These are phyloP conservation scores for Phyllotreta cruciferae DNA, from an alignment of 2,888 invertebrate genomes.

Conservation along the genomic window DNA sequence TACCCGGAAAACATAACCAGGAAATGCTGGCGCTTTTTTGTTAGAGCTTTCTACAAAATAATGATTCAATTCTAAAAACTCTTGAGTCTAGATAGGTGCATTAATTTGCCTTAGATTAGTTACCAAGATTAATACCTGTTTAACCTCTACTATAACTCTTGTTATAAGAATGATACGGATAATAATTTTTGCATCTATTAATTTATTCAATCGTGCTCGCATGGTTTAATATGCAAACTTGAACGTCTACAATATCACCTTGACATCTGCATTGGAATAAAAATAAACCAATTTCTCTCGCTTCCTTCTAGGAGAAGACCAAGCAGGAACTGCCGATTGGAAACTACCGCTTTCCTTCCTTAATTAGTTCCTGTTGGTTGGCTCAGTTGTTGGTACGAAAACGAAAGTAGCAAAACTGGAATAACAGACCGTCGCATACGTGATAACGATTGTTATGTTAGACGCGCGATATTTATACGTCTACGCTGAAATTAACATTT, in stretches of 20 bases:
- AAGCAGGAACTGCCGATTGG: slow-evolving; percentile 27
- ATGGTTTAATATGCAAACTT: too few species aligned
- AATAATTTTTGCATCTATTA: too few species aligned
- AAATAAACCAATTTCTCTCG: slow-evolving; percentile 15
- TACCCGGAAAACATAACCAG: too few species aligned
- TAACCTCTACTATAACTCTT: too few species aligned
- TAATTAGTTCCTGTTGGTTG: slow-evolving; percentile 27
- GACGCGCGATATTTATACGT: slow-evolving; percentile 2
- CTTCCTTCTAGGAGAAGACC: slow-evolving; percentile 23
- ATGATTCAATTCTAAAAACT: too few species aligned
- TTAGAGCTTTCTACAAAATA: too few species aligned
- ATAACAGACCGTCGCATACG: slow-evolving; percentile 11
- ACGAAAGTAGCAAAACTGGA: slow-evolving; percentile 22
- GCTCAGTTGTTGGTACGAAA: slow-evolving; percentile 4
- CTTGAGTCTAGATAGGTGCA: too few species aligned
- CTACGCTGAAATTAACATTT: slow-evolving; percentile 6
- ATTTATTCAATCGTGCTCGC: too few species aligned
- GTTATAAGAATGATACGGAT: too few species aligned
- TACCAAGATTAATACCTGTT: too few species aligned
- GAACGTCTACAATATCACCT: slow-evolving; percentile 13
- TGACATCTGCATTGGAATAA: slow-evolving; percentile 28
- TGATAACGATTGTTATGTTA: slow-evolving; percentile 14
- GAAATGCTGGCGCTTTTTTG: too few species aligned
- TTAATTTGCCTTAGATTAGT: too few species aligned
- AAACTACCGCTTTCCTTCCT: slow-evolving; percentile 24